Conservation (phyloP, 2,888 invertebrate genomes). For the Harpalus rufipes region DNA sequence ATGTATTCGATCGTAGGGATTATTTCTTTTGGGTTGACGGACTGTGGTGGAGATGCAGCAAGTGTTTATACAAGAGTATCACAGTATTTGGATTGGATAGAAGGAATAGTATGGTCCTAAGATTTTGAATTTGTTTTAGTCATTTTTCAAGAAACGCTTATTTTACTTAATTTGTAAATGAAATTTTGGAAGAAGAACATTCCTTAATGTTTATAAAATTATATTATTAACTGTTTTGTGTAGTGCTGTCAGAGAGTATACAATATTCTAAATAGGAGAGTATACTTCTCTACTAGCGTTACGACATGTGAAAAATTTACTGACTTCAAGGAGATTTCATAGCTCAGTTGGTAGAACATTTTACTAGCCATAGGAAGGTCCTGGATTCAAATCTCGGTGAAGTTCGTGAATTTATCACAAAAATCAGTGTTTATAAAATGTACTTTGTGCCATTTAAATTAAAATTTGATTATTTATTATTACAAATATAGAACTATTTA, state of each 20-base stretch:
- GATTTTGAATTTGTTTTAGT: no score
- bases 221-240: no score
- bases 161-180: conserved; percentile 10
- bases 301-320: no score
- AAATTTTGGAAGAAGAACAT: not conserved
- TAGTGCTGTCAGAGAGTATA: no score
- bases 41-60: conserved; percentile 59
- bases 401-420: no score
- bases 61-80: conserved; percentile 60
- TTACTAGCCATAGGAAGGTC: no score
- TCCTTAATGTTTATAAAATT: not conserved
- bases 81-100: conserved; percentile 62
- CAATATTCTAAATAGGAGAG: no score
- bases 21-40: conserved; percentile 59
- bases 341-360: no score
- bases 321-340: no score
- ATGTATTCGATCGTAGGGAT: conserved; percentile 56
- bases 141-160: conserved; percentile 7
- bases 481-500: not conserved
- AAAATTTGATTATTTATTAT: not conserved
- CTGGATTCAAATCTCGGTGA: no score
- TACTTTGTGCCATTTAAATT: not conserved
- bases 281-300: no score
- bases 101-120: conserved; percentile 49
- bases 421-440: not conserved